A percentile compares a stretch with the other conserved stretches of the same genome.
Conservation (phyloP, 2,797 vertebrate species). For the Coregonus suidteri region DNA sequence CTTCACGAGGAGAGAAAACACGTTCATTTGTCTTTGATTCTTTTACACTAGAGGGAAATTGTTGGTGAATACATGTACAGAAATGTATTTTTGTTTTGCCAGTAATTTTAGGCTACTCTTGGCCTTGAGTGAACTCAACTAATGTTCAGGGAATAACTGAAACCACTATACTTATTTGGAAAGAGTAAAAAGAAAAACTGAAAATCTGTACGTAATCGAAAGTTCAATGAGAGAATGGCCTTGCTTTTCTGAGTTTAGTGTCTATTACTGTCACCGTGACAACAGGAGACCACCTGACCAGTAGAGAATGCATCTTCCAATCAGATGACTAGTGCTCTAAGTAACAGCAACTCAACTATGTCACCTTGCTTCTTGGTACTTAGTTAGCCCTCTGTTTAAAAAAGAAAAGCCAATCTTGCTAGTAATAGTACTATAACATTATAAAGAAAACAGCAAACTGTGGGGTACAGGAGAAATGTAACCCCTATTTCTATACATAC, state of each 20-base stretch:
- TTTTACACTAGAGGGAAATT: conserved; percentile 55
- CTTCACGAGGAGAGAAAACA: conserved; percentile 61
- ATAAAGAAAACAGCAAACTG: conserved; percentile 66
- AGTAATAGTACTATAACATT: conserved; percentile 55
- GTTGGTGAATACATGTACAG: conserved; percentile 55
- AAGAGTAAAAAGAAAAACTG: conserved; percentile 33
- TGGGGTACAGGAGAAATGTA: conserved; percentile 67
- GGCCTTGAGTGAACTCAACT: conserved; percentile 52
- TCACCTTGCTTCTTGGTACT: neutral
- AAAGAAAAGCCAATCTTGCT: conserved; percentile 1
- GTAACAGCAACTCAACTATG: neutral
- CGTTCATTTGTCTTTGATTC: conserved; percentile 29
- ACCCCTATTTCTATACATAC: conserved; percentile 38
- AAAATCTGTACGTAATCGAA: conserved; percentile 37
- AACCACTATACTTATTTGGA: conserved; percentile 78
- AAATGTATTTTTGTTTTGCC: conserved; percentile 51
- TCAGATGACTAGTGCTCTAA: neutral
- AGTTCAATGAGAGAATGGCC: conserved; percentile 54
- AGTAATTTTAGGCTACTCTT: conserved; percentile 72
- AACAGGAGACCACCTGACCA: conserved; percentile 47
- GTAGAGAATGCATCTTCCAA: neutral
- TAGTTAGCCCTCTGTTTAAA: neutral
- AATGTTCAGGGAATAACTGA: conserved; percentile 79
- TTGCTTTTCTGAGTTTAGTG: conserved; percentile 32
- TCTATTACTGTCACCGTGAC: conserved; percentile 27